Evolutionary conservation across 2,113 vertebrate species (phyloP).

Genomic region (Aplodontia rufa): DNA sequence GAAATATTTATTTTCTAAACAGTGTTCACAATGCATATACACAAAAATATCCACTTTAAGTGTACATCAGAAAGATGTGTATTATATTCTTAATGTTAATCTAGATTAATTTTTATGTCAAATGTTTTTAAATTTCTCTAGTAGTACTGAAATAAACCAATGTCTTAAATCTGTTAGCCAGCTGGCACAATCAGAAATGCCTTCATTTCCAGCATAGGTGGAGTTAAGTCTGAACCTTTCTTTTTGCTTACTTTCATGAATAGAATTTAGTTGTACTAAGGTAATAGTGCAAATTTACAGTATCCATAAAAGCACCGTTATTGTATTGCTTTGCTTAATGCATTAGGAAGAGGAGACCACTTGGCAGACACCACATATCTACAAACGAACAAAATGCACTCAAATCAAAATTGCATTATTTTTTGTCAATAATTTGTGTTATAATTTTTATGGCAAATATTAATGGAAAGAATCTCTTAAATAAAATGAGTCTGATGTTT

Average conservation of each 20-base stretch:
- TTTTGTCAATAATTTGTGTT: constrained; percentile 84
- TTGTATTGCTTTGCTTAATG: constrained; percentile 78
- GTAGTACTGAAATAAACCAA: constrained; percentile 42
- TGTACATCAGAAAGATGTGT: background rate
- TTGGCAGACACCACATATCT: constrained; percentile 75
- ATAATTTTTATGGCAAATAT: constrained; percentile 85
- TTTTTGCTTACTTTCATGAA: constrained; percentile 68
- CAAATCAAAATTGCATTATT: constrained; percentile 83
- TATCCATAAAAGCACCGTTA: constrained; percentile 73
- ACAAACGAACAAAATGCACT: constrained; percentile 75
- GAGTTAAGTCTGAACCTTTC: constrained; percentile 55
- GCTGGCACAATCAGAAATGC: constrained; percentile 32
- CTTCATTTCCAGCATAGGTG: constrained; percentile 61
- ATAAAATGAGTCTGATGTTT: constrained; percentile 76
- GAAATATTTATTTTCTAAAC: constrained; percentile 44
- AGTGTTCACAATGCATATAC: background rate
- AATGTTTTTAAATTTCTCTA: constrained; percentile 20
- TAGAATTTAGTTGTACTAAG: constrained; percentile 63
- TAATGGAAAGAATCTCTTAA: constrained; percentile 83
- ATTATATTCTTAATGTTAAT: constrained; percentile 17
- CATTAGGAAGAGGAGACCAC: constrained; percentile 73
- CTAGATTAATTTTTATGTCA: background rate
- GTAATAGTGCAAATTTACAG: constrained; percentile 73
- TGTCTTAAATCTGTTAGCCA: constrained; percentile 53
- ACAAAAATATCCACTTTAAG: background rate